phyloP scores from a whole-genome alignment of 2,888 invertebrate genomes.

The Vesta saturnalis region DNA sequence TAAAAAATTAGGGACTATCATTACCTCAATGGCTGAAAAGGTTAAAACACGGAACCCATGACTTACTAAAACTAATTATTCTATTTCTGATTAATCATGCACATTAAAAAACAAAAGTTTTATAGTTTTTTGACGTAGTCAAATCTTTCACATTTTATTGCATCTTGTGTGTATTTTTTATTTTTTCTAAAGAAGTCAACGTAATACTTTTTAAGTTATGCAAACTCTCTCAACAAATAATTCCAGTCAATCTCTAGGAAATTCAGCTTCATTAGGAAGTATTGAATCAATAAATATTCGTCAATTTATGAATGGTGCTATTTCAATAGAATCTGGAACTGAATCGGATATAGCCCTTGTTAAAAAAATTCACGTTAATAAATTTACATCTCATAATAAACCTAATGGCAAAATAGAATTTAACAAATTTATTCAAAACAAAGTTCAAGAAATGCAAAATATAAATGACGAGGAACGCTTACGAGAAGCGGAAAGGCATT shows the following conservation, averaged over 20 bases:
- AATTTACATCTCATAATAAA: neutral
- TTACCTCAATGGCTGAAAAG: no score
- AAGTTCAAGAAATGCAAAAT: neutral
- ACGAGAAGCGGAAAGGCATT: neutral
- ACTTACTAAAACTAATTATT: no score
- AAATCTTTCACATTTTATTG: neutral
- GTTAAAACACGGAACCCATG: no score
- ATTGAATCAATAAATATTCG: neutral
- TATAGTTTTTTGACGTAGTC: slow-evolving; percentile 5
- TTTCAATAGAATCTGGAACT: slow-evolving; percentile 5
- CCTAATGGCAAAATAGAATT: neutral
- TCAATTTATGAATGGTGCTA: slow-evolving; percentile 12
- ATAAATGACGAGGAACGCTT: neutral
- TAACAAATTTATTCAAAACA: neutral
- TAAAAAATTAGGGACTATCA: no score
- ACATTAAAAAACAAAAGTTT: no score
- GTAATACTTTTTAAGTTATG: no score
- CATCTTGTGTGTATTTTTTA: neutral
- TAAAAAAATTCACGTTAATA: neutral
- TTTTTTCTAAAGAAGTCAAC: no score
- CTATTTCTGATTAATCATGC: no score
- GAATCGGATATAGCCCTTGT: neutral
- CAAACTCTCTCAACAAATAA: neutral
- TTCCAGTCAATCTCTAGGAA: no score
- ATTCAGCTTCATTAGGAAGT: neutral